These are phyloP conservation scores for Lophura swinhoii DNA, from an alignment of 2,797 vertebrate species.

Conservation along the genomic window DNA sequence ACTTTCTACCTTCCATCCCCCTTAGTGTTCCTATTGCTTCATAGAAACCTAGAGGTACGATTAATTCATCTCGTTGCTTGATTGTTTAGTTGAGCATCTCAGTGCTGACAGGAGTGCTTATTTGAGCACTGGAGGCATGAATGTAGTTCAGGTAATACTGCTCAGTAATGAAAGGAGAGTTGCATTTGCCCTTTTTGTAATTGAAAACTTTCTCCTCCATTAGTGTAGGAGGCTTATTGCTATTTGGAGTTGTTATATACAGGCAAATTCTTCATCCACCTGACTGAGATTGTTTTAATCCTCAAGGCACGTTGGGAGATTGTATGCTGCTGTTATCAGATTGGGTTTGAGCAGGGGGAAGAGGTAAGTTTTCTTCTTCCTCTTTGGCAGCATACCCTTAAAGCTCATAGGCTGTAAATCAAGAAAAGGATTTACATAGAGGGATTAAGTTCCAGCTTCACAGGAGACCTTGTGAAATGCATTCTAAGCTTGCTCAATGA, in stretches of 20 bases:
- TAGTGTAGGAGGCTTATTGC: conserved; percentile 15
- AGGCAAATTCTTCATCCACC: not conserved
- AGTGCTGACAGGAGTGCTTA: conserved; percentile 22
- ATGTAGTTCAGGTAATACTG: conserved; percentile 30
- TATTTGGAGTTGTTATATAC: not conserved
- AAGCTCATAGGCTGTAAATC: not conserved
- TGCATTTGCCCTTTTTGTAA: conserved; percentile 30
- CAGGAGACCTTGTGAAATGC: not conserved
- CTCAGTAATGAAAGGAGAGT: conserved; percentile 9
- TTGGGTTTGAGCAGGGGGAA: not conserved
- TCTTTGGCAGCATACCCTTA: not conserved
- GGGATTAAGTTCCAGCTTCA: not conserved
- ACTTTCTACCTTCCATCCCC: not conserved
- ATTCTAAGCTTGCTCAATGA: not conserved
- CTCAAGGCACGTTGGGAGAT: not conserved
- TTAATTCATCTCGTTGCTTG: conserved; percentile 12
- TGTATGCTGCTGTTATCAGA: not conserved
- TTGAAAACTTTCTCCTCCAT: not conserved
- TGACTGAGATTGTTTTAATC: not conserved
- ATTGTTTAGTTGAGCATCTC: conserved; percentile 54
- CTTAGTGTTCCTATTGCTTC: conserved; percentile 42
- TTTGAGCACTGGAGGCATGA: conserved; percentile 28
- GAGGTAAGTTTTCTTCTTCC: not conserved
- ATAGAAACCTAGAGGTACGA: conserved; percentile 16
- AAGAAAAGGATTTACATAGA: not conserved